These are phyloP conservation scores for Candoia aspera DNA, from an alignment of 2,113 vertebrate species.

Conservation along the genomic window DNA sequence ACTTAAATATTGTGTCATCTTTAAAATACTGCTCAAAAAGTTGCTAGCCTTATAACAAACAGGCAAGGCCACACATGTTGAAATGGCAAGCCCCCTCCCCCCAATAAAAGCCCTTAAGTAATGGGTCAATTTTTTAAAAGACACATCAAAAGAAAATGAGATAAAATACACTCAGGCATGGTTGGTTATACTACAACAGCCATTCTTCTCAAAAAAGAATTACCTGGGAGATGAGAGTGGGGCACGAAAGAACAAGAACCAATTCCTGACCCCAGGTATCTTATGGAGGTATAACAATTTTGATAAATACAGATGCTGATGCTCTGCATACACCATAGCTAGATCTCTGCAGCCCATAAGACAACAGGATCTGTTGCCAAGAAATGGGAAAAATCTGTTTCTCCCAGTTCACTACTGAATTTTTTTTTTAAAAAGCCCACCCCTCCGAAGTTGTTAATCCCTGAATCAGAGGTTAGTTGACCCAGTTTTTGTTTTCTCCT, in stretches of 20 bases:
- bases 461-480: conserved; percentile 79
- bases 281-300: conserved; percentile 33
- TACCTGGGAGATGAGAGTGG: conserved; percentile 42
- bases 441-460: conserved; percentile 77
- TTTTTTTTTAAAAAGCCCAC: conserved; percentile 59
- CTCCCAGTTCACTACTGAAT: conserved; percentile 64
- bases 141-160: conserved; percentile 61
- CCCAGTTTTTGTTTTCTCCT: conserved; percentile 68
- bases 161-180: conserved; percentile 53
- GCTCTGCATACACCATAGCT: conserved; percentile 24
- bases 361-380: conserved; percentile 38
- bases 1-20: conserved; percentile 57
- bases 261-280: conserved; percentile 47
- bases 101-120: conserved; percentile 53
- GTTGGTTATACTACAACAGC: conserved; percentile 55
- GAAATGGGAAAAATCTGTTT: conserved; percentile 52
- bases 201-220: conserved; percentile 47
- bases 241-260: conserved; percentile 17
- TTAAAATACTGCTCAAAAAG: conserved; percentile 44
- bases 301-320: conserved; percentile 44
- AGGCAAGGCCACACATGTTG: not conserved
- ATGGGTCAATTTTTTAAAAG: conserved; percentile 55
- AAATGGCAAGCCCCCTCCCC: not conserved
- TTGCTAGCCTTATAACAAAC: conserved; percentile 21
- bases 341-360: conserved; percentile 36